A percentile compares a stretch with the other conserved stretches of the same genome.
phyloP scores from a whole-genome alignment of 2,113 vertebrate genomes.

The Rhabdomys dilectus region DNA sequence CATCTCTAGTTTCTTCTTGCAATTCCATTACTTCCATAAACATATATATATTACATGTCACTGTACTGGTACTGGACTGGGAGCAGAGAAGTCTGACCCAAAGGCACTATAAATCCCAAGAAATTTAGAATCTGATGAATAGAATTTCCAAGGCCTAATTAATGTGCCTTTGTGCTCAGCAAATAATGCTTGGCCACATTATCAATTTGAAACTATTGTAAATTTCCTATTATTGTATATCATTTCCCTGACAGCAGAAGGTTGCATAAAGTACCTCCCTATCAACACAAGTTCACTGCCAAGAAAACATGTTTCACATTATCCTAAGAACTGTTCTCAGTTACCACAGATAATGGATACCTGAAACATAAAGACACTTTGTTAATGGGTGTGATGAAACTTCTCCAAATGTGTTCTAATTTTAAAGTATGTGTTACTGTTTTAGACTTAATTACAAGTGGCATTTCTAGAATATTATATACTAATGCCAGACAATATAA shows the following conservation, averaged over 20 bases:
- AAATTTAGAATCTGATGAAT: neutral
- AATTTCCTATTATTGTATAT: neutral
- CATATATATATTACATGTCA: neutral
- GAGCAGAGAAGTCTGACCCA: neutral
- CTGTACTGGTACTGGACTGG: too few relatives aligned
- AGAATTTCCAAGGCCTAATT: neutral
- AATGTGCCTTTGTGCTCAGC: neutral
- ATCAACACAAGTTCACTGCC: accelerated
- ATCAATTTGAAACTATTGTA: neutral
- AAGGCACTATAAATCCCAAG: neutral
- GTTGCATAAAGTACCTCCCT: neutral
- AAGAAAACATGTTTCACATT: accelerated
- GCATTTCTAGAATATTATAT: neutral
- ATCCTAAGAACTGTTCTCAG: too few relatives aligned
- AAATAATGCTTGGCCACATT: neutral
- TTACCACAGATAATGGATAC: too few relatives aligned
- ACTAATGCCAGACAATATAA: too few relatives aligned
- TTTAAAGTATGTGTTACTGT: too few relatives aligned
- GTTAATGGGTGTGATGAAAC: too few relatives aligned
- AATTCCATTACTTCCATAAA: accelerated
- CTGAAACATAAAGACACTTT: neutral
- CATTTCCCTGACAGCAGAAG: neutral
- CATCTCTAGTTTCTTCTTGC: neutral
- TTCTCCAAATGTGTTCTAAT: too few relatives aligned
- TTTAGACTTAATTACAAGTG: neutral